Evolutionary conservation across 2,797 vertebrate genomes (phyloP).

Genomic region (Streptopelia turtur): DNA sequence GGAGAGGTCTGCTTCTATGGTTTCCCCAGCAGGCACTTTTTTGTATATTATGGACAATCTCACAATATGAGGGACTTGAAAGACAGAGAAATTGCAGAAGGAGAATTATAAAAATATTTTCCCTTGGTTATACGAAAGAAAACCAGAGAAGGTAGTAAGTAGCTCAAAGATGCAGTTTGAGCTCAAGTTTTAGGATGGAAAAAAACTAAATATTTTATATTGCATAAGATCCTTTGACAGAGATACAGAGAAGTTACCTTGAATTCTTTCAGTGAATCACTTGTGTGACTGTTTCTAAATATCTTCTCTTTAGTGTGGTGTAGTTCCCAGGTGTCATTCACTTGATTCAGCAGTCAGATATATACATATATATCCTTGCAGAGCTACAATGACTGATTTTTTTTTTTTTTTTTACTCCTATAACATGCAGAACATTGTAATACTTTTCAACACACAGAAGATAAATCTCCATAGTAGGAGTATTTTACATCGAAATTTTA

Average conservation of each 20-base stretch:
- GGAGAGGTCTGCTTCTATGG: neutral
- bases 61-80: neutral
- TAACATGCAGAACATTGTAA: neutral
- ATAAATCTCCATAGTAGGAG: neutral
- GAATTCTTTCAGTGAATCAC: neutral
- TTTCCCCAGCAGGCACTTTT: neutral
- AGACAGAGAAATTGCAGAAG: neutral
- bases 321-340: neutral
- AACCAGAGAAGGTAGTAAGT: neutral
- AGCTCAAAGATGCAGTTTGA: neutral
- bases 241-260: neutral
- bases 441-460: neutral
- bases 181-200: neutral
- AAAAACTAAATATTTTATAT: neutral
- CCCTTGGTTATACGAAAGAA: neutral
- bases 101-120: neutral
- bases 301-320: neutral
- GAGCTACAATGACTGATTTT: neutral
- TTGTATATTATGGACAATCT: neutral
- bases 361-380: neutral
- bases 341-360: neutral
- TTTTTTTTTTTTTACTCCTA: neutral
- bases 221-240: neutral
- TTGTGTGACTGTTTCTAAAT: neutral
- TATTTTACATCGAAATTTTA: neutral